A percentile compares a stretch with the other conserved stretches of the same genome.
phyloP scores from a whole-genome alignment of 2,113 vertebrate species.

The Leucosticte australis region DNA sequence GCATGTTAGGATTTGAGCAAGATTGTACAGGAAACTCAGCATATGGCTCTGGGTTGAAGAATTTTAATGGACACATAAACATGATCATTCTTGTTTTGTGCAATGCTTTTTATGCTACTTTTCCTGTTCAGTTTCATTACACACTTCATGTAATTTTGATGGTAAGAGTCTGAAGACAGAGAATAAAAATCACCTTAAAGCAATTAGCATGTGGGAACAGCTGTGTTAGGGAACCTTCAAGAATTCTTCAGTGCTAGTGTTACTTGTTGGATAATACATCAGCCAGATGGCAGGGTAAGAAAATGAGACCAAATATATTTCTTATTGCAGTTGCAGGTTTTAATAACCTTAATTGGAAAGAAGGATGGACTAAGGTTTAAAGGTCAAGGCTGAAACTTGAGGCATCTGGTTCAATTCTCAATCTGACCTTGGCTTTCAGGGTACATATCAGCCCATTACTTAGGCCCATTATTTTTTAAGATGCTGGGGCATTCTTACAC shows the following conservation, averaged over 20 bases:
- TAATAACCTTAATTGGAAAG: not conserved
- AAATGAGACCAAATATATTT: slow-evolving; percentile 27
- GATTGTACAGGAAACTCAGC: slow-evolving; percentile 42
- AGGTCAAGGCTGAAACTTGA: not conserved
- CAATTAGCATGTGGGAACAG: slow-evolving; percentile 46
- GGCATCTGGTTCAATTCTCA: not conserved
- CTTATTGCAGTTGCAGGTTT: not conserved
- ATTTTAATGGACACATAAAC: slow-evolving; percentile 57
- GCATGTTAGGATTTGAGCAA: slow-evolving; percentile 28
- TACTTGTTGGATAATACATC: slow-evolving; percentile 40
- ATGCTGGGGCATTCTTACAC: not conserved
- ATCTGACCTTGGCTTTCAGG: not conserved
- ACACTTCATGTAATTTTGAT: slow-evolving; percentile 42
- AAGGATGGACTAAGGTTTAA: slow-evolving; percentile 6
- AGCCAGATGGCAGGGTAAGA: slow-evolving; percentile 37
- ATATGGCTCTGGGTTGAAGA: slow-evolving; percentile 33
- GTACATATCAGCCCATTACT: not conserved
- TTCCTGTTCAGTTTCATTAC: slow-evolving; percentile 36
- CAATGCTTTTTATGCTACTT: not conserved
- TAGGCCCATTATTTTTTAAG: not conserved
- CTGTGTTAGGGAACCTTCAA: slow-evolving; percentile 38
- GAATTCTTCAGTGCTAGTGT: slow-evolving; percentile 10
- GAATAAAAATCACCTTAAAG: slow-evolving; percentile 45
- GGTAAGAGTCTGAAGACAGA: slow-evolving; percentile 44
- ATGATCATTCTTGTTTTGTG: slow-evolving; percentile 44